phyloP scores from a whole-genome alignment of 2,888 invertebrate species.

The Eilema sororculum region DNA sequence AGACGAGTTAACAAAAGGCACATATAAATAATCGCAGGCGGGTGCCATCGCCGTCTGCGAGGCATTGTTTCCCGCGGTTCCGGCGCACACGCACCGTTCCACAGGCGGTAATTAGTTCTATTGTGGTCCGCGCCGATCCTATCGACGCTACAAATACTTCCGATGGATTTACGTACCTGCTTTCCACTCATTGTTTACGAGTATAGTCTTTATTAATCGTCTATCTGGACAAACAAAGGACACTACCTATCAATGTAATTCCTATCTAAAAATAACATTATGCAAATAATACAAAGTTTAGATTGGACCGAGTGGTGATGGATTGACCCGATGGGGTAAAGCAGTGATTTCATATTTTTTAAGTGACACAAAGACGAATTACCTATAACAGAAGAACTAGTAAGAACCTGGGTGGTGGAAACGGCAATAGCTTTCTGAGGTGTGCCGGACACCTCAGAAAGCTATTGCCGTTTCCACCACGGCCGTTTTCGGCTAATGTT shows the following conservation, averaged over 20 bases:
- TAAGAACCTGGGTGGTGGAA: too few species aligned
- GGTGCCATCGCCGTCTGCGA: conserved; percentile 54
- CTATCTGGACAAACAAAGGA: conserved; percentile 20
- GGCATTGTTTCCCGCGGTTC: conserved; percentile 75
- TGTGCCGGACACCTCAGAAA: too few species aligned
- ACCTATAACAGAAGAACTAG: too few species aligned
- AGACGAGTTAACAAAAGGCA: conserved; percentile 71
- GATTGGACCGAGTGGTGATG: neutral
- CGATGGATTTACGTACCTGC: conserved; percentile 82
- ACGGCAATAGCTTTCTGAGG: too few species aligned
- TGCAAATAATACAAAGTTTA: neutral
- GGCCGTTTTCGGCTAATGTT: too few species aligned
- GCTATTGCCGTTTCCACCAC: too few species aligned
- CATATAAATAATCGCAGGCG: conserved; percentile 50
- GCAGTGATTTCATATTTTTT: neutral
- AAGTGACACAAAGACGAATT: neutral
- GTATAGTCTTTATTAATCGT: conserved; percentile 56
- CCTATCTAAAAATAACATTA: neutral
- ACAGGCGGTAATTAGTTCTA: conserved; percentile 81
- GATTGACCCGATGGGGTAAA: neutral
- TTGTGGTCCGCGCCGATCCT: conserved; percentile 79
- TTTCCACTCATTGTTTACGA: conserved; percentile 80
- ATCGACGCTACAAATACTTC: conserved; percentile 79
- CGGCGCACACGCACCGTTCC: conserved; percentile 63
- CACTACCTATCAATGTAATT: conserved; percentile 17